Evolutionary conservation across 2,113 vertebrate species (phyloP), one percentile per base, ranked within the genome.

Genomic region (Periophthalmodon schlosseri): DNA sequence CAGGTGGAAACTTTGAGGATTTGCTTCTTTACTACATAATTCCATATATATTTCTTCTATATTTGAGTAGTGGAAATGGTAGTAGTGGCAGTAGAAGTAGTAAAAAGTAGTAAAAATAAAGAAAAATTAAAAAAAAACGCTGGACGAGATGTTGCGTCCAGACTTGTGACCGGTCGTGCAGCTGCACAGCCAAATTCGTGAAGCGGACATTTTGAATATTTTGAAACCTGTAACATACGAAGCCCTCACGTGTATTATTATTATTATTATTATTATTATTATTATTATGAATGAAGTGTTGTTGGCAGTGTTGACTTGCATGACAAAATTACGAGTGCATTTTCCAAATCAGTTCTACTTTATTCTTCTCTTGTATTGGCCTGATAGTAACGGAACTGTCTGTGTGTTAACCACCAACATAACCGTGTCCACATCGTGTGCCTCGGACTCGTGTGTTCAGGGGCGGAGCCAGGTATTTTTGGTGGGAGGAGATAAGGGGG

Each of bases 211-310:
- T 34, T 44, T 20, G 0, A 12, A 34, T 39, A 47, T 80, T 73
- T 75, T 52, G 3, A 82, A 77, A 77, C 79, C 83, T 88, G 83
- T 85, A 85, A 69, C 60, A 86, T 76, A 76, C 36, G 74, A 75
- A 72, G 2, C 24, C 64, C 57, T 78, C 36, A 16, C 72, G 13
- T 68, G 28, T 67, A 16, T 76, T 47, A 57, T 16, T 77, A 16
- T 69, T 64, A 16, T 76, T 67, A 16, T 76, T 47, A 57, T 16
- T 77, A 16, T 69, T 64, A 16, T n/a, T n/a, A n/a, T n/a, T 66
- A 15, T 76, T 47, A 57, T 16, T 77, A 20, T 69, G 70, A 78
- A 69, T 69, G 72, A 14, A 34, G 56, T 76, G 73, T 84, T 77
- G 78, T 68, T 49, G 74, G 67, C 65, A 69, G 74, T 70, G 82